phyloP scores from a whole-genome alignment of 2,797 vertebrate genomes.

The Nannoperca obscura region DNA sequence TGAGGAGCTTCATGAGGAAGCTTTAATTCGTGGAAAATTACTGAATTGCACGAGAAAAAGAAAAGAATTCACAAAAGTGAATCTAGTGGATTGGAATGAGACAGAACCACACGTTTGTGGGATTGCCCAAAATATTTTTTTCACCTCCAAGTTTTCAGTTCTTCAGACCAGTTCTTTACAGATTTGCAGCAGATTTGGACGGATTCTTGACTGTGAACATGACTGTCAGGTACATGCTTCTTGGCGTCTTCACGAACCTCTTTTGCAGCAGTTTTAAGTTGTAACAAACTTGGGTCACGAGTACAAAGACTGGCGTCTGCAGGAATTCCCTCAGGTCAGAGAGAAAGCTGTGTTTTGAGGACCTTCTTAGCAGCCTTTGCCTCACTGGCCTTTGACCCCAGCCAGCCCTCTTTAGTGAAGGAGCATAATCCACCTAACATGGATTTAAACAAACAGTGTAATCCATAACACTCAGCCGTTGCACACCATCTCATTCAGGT shows the following conservation, averaged over 20 bases:
- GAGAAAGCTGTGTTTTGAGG: conserved; percentile 78
- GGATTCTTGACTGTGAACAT: neutral
- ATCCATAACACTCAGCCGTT: conserved; percentile 75
- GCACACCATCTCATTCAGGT: conserved; percentile 61
- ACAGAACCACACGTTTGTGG: neutral
- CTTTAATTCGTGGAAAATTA: neutral
- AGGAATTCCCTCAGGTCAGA: conserved; percentile 75
- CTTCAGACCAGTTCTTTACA: neutral
- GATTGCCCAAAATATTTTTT: neutral
- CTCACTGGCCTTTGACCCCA: conserved; percentile 78
- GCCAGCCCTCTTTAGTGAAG: conserved; percentile 73
- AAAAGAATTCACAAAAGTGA: neutral
- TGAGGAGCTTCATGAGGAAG: neutral
- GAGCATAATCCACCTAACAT: conserved; percentile 81
- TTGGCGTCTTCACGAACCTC: neutral
- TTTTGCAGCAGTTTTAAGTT: conserved; percentile 28
- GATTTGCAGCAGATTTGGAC: neutral
- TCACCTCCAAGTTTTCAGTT: neutral
- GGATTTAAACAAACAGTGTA: conserved; percentile 84
- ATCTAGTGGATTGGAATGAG: neutral
- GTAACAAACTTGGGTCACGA: conserved; percentile 40
- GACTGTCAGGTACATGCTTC: neutral
- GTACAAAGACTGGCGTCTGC: conserved; percentile 59
- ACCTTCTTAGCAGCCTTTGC: conserved; percentile 80
- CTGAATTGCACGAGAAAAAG: neutral